Percentiles rank a stretch among this genome's conserved stretches.
Conservation (phyloP, 2,113 vertebrate genomes). For the Cyprinodon brontotheroides region DNA sequence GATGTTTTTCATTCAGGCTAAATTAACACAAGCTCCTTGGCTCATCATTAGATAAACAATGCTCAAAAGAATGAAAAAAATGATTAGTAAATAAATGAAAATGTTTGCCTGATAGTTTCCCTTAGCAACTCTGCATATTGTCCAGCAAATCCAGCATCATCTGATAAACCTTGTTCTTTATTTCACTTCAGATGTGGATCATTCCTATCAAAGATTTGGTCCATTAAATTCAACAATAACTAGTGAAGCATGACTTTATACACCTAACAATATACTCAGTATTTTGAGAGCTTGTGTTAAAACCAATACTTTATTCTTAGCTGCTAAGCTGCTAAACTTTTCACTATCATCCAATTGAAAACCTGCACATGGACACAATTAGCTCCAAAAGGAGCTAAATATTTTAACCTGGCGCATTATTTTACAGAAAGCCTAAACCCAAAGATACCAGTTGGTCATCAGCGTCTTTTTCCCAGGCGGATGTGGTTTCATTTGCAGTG, state of each 20-base stretch:
- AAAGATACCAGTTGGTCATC: neutral
- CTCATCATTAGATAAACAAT: no score
- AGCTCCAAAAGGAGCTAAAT: neutral
- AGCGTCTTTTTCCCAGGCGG: no score
- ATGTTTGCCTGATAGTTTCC: no score
- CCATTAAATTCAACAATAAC: neutral
- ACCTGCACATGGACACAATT: neutral
- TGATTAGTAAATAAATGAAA: no score
- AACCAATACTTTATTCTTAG: neutral
- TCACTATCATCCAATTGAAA: neutral
- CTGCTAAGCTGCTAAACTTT: neutral
- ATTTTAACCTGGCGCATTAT: neutral
- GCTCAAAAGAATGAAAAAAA: no score
- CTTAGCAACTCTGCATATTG: no score
- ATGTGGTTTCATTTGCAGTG: no score
- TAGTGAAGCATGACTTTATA: neutral
- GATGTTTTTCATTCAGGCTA: no score
- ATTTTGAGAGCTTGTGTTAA: neutral
- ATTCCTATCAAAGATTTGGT: neutral
- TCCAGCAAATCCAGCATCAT: neutral
- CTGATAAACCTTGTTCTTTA: no score
- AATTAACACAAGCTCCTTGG: no score
- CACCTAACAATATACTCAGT: neutral
- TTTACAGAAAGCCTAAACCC: neutral
- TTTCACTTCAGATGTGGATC: no score